These are phyloP conservation scores for Drosophila nannoptera DNA, from an alignment of 1,140 invertebrate species.

Conservation along the genomic window DNA sequence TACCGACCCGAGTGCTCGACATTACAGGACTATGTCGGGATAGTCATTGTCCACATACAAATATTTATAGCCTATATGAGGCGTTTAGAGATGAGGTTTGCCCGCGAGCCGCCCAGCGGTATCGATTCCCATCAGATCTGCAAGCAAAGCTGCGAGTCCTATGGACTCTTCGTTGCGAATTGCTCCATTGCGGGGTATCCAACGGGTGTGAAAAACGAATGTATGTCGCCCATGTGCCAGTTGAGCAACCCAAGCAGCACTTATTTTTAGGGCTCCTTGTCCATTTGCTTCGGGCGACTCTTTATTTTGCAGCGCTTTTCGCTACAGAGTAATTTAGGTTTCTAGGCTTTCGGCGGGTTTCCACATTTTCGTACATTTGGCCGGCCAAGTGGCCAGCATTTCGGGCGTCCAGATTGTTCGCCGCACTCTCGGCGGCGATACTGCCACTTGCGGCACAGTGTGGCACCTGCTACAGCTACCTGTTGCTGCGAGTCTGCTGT, in stretches of 20 bases:
- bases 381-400: slow-evolving; percentile 29
- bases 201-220: too few relatives aligned
- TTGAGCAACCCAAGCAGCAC: too few relatives aligned
- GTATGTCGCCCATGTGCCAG: too few relatives aligned
- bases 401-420: slow-evolving; percentile 22
- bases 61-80: too few relatives aligned
- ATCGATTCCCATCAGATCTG: too few relatives aligned
- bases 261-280: background rate
- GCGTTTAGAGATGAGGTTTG: too few relatives aligned
- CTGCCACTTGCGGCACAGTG: slow-evolving; percentile 35
- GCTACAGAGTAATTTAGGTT: background rate
- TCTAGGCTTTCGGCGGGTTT: slow-evolving; percentile 21
- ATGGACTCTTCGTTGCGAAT: too few relatives aligned
- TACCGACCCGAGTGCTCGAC: too few relatives aligned
- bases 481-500: slow-evolving; percentile 33
- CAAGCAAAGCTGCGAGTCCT: too few relatives aligned
- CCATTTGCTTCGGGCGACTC: background rate
- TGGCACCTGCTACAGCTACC: slow-evolving; percentile 59
- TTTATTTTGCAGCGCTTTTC: background rate
- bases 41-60: too few relatives aligned
- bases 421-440: slow-evolving; percentile 19
- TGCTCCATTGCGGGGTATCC: background rate
- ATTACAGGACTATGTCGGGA: too few relatives aligned
- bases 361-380: slow-evolving; percentile 9
- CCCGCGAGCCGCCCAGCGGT: too few relatives aligned